Percentiles rank a stretch among this genome's conserved stretches.
Evolutionary conservation across 1,140 invertebrate genomes (phyloP).

Genomic region (Thereuonema tuberculata): DNA sequence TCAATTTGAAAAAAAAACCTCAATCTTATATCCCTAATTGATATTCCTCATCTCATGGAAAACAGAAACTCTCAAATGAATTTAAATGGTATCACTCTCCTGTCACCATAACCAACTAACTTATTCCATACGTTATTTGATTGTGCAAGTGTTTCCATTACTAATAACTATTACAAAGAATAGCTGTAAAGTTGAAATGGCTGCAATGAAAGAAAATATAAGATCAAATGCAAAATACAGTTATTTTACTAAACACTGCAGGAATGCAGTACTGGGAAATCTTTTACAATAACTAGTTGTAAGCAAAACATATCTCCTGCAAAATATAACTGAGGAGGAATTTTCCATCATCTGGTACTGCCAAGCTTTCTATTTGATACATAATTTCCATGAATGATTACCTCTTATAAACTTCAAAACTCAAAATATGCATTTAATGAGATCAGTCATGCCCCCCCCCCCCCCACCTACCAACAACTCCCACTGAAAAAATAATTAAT

Average conservation of each 20-base stretch:
- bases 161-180: neutral
- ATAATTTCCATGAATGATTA: too few species aligned
- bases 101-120: too few species aligned
- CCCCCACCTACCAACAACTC: too few species aligned
- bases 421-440: too few species aligned
- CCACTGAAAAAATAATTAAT: too few species aligned
- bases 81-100: too few species aligned
- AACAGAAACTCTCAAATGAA: too few species aligned
- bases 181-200: neutral
- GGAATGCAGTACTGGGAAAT: neutral
- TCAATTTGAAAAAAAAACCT: too few species aligned
- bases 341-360: constrained; percentile 6
- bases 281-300: constrained; percentile 1
- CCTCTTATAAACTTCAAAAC: too few species aligned
- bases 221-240: neutral
- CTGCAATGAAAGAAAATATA: neutral
- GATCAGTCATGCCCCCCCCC: too few species aligned
- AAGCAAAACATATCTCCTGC: neutral
- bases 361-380: neutral
- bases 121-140: neutral
- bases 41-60: too few species aligned
- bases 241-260: neutral
- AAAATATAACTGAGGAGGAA: constrained; percentile 9
- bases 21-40: too few species aligned
- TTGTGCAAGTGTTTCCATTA: neutral